A percentile compares a stretch with the other conserved stretches of the same genome.
phyloP scores from a whole-genome alignment of 2,888 invertebrate genomes.

The Ectemnius cavifrons region DNA sequence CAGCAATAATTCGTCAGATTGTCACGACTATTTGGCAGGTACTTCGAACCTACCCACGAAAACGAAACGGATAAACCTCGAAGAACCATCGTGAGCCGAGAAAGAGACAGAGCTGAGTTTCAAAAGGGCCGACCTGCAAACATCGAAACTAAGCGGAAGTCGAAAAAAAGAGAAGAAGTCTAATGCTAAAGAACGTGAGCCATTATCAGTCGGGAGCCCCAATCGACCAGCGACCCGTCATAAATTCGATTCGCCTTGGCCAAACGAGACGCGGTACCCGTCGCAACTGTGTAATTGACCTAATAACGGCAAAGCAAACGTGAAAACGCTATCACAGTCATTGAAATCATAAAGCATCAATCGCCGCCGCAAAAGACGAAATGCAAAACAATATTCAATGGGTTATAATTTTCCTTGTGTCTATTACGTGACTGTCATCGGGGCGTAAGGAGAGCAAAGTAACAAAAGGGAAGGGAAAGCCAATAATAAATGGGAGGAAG shows the following conservation, averaged over 20 bases:
- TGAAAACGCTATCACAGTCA: conserved; percentile 17
- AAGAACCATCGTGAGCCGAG: conserved; percentile 34
- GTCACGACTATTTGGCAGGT: conserved; percentile 35
- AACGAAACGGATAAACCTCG: conserved; percentile 37
- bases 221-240: conserved; percentile 55
- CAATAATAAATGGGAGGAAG: conserved; percentile 26
- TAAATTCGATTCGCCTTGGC: conserved; percentile 49
- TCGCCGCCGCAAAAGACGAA: conserved; percentile 14
- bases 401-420: conserved; percentile 47
- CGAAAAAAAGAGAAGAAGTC: conserved; percentile 16
- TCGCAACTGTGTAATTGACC: conserved; percentile 36
- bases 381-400: conserved; percentile 6
- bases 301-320: conserved; percentile 32
- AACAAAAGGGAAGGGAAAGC: conserved; percentile 27
- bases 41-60: conserved; percentile 40
- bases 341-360: conserved; percentile 17
- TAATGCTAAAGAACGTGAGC: neutral
- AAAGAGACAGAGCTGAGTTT: conserved; percentile 47
- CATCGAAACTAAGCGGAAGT: conserved; percentile 20
- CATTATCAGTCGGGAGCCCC: conserved; percentile 8
- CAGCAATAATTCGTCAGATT: neutral
- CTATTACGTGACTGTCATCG: conserved; percentile 44
- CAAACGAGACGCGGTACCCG: conserved; percentile 53
- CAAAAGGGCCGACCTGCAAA: conserved; percentile 48
- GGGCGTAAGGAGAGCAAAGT: conserved; percentile 46